Evolutionary conservation across 2,797 vertebrate genomes (phyloP), one percentile per base, ranked within the genome.

Genomic region (Rhincodon typus): DNA sequence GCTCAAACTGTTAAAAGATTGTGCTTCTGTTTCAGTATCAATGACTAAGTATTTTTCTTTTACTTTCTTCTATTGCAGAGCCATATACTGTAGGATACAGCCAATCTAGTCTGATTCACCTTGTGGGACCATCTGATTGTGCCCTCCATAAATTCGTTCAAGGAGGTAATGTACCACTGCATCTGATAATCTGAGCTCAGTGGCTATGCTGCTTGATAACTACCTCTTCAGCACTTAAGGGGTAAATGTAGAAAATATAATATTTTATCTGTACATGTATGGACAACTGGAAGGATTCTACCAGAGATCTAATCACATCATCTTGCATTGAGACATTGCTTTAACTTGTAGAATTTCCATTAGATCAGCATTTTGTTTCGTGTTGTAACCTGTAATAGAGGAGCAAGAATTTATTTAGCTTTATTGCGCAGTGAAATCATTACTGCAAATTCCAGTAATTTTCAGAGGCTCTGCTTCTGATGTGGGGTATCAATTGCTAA

Each of bases 51-150:
- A 90, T 67, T 67, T 25, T 93, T 69, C 66, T 69, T 8, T 38
- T 91, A 25, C n/a, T 46, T 66, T 57, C 96, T 96, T 94, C 21
- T 0, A 2, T 96, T 96, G 7, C 97, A 99, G 99, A 99, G 95
- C 98, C 97, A 0, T 98, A 98, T 97, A 99, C 99, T 0, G 98
- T 99, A 27, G 98, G 98, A 96, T 99, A 98, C 97, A 99, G 99
- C 97, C 99, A 99, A 97, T 99, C 98, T 96, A 99, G 98, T 97
- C 97, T 99, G 97, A 99, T 99, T 97, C 99, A 99, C 96, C 97
- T 99, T 97, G 98, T 99, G 97, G 98, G 99, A 8, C 99, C 99
- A 0, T 99, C 98, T 0, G 99, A 99, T 97, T 99, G 99, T 97
- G 99, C 98, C 0, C 97, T 99, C 72, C 98, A 98, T 1, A 98